Evolutionary conservation across 2,888 invertebrate species (phyloP).

Genomic region (Eurytoma adleriae): DNA sequence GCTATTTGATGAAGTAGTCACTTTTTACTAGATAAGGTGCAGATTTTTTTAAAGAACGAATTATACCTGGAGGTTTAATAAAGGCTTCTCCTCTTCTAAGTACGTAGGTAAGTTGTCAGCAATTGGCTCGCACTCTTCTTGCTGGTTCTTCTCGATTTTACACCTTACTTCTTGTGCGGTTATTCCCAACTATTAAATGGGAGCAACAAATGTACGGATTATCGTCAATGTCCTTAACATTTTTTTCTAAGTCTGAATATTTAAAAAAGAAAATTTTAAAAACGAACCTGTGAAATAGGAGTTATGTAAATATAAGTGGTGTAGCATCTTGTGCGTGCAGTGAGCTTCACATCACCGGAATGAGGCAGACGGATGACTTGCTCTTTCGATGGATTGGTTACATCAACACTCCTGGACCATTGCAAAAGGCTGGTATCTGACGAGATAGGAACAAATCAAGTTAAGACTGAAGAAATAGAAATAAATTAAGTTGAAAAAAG

Average conservation of each 20-base stretch:
- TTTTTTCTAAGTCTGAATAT: background rate
- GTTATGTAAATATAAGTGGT: constrained; percentile 78
- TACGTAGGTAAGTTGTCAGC: constrained; percentile 3
- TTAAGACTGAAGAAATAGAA: too few relatives aligned
- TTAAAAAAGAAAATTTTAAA: background rate
- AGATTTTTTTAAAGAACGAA: too few relatives aligned
- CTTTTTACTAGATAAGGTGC: too few relatives aligned
- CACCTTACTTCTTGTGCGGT: constrained; percentile 89
- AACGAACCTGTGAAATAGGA: constrained; percentile 79
- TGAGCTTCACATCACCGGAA: constrained; percentile 80
- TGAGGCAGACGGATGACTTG: constrained; percentile 80
- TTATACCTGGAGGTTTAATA: constrained; percentile 58
- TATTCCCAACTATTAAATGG: constrained; percentile 81
- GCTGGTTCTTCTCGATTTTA: constrained; percentile 77
- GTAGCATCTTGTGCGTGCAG: constrained; percentile 77
- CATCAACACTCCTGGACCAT: constrained; percentile 69
- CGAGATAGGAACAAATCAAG: constrained; percentile 5
- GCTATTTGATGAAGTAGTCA: too few relatives aligned
- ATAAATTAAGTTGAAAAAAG: background rate
- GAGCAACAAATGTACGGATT: background rate
- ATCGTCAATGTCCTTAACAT: background rate
- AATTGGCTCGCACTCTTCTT: constrained; percentile 48
- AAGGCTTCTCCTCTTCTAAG: constrained; percentile 60
- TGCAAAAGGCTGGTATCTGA: constrained; percentile 59
- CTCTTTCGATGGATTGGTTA: constrained; percentile 71